Percentiles rank a stretch among this genome's conserved stretches.
phyloP scores from a whole-genome alignment of 2,888 invertebrate genomes.

The Acronicta alni region DNA sequence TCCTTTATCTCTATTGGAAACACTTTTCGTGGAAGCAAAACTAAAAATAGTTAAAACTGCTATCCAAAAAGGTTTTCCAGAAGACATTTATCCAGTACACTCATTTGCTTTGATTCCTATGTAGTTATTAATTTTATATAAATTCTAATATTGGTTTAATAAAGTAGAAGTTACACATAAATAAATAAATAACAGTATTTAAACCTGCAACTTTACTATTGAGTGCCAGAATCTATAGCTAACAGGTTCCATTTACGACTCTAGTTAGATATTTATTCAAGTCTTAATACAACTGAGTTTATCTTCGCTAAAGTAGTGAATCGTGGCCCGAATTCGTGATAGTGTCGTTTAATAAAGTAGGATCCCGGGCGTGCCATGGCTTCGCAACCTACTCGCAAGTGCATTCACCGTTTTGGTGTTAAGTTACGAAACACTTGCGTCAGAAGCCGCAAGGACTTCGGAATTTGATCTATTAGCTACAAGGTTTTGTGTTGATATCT shows the following conservation, averaged over 20 bases:
- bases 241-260: constrained; percentile 48
- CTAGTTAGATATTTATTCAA: constrained; percentile 56
- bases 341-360: constrained; percentile 79
- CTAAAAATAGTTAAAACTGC: constrained; percentile 91
- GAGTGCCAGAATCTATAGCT: constrained; percentile 30
- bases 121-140: constrained; percentile 25
- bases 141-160: not conserved
- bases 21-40: constrained; percentile 92
- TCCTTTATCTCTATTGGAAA: constrained; percentile 90
- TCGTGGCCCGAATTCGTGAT: constrained; percentile 84
- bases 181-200: not conserved
- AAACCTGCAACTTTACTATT: constrained; percentile 16
- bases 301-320: constrained; percentile 76
- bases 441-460: constrained; percentile 61
- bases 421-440: constrained; percentile 75
- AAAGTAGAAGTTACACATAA: not conserved
- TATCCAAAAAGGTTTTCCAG: constrained; percentile 95
- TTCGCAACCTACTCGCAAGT: constrained; percentile 71
- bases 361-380: constrained; percentile 69
- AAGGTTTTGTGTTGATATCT: constrained; percentile 43
- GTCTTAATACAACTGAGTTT: constrained; percentile 64
- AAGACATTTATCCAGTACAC: constrained; percentile 95
- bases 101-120: constrained; percentile 93
- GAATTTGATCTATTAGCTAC: constrained; percentile 54
- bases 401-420: constrained; percentile 74